Evolutionary conservation across 2,797 vertebrate genomes (phyloP).

Genomic region (Champsocephalus gunnari): DNA sequence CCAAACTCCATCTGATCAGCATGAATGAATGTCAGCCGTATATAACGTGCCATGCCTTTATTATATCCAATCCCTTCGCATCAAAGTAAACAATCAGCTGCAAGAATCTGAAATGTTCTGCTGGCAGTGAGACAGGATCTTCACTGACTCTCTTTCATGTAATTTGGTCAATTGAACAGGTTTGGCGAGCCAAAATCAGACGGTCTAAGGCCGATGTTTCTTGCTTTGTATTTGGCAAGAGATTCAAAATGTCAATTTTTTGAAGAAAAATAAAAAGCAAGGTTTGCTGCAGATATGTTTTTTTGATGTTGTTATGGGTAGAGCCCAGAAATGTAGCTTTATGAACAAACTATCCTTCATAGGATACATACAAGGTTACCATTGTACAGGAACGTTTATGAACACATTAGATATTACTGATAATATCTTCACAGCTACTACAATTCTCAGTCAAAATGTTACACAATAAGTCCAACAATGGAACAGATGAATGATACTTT

Average conservation of each 20-base stretch:
- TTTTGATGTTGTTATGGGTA: not conserved
- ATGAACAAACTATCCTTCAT: no score
- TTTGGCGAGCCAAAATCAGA: not conserved
- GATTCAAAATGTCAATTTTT: not conserved
- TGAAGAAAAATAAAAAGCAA: conserved; percentile 19
- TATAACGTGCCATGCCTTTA: not conserved
- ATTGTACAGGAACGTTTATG: no score
- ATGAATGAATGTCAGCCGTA: not conserved
- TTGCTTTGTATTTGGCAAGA: conserved; percentile 6
- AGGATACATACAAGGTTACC: no score
- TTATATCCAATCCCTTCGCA: conserved; percentile 16
- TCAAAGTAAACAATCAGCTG: not conserved
- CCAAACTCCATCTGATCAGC: conserved; percentile 12
- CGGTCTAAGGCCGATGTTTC: not conserved
- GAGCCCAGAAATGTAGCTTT: no score
- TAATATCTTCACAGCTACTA: no score
- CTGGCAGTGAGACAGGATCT: not conserved
- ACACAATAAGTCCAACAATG: no score
- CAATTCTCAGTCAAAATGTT: no score
- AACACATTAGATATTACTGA: no score
- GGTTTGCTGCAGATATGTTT: not conserved
- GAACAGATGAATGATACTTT: no score
- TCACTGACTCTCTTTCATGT: not conserved
- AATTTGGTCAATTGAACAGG: not conserved
- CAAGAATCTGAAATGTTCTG: not conserved